phyloP scores from a whole-genome alignment of 2,888 invertebrate species.

The Apeira syringaria region DNA sequence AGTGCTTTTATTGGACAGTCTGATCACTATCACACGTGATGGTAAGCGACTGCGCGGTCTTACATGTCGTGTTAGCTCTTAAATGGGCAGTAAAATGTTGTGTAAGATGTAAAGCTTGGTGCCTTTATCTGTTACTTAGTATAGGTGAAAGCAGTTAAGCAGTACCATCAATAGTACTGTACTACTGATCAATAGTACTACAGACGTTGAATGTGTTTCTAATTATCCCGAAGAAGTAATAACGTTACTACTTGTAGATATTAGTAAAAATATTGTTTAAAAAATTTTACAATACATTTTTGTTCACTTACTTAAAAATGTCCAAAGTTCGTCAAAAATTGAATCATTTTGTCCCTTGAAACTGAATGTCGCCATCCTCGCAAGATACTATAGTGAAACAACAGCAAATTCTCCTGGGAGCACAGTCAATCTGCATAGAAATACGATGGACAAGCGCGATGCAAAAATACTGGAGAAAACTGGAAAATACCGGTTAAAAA shows the following conservation, averaged over 20 bases:
- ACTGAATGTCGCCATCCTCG: conserved; percentile 2
- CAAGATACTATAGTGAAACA: conserved; percentile 8
- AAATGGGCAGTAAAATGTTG: not conserved
- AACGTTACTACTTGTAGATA: too few species aligned
- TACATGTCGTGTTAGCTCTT: not conserved
- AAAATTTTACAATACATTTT: too few species aligned
- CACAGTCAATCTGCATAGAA: conserved; percentile 29
- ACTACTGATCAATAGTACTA: too few species aligned
- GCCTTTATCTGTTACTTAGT: too few species aligned
- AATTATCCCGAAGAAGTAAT: too few species aligned
- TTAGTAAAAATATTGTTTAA: too few species aligned
- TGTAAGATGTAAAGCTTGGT: too few species aligned
- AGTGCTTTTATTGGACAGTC: conserved; percentile 11
- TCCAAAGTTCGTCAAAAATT: conserved; percentile 4
- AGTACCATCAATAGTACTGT: too few species aligned
- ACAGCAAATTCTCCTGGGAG: conserved; percentile 15
- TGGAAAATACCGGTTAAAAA: conserved; percentile 4
- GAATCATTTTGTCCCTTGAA: not conserved
- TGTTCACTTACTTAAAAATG: not conserved
- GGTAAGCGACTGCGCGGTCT: conserved; percentile 3
- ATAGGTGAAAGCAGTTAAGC: too few species aligned
- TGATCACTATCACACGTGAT: conserved; percentile 7
- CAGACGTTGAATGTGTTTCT: too few species aligned
- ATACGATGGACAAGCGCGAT: conserved; percentile 21
- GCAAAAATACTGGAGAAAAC: conserved; percentile 15